phyloP scores from a whole-genome alignment of 2,888 invertebrate genomes.

The Mesorhabditis sp. region DNA sequence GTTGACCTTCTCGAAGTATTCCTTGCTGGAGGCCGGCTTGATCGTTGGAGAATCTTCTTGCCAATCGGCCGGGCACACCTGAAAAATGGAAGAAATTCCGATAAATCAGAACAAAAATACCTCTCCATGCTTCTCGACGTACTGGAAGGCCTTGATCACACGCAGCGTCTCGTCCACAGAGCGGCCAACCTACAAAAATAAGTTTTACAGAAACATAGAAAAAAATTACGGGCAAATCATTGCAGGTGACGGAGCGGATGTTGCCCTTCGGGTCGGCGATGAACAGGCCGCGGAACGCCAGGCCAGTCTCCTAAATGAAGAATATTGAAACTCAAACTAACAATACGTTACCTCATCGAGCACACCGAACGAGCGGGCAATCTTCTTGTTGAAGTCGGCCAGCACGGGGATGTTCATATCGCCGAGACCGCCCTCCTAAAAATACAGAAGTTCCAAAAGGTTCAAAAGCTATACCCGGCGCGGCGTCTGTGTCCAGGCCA shows the following conservation, averaged over 20 bases:
- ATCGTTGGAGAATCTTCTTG: slow-evolving; percentile 79
- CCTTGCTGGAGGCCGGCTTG: slow-evolving; percentile 78
- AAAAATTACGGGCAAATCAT: slow-evolving; percentile 61
- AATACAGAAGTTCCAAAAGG: slow-evolving; percentile 8
- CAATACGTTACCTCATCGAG: slow-evolving; percentile 67
- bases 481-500: slow-evolving; percentile 85
- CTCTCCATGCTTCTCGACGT: slow-evolving; percentile 63
- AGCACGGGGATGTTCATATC: slow-evolving; percentile 79
- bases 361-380: slow-evolving; percentile 80
- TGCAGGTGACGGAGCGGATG: slow-evolving; percentile 62
- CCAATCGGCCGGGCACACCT: slow-evolving; percentile 92
- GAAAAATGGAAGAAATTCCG: background rate
- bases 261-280: slow-evolving; percentile 62
- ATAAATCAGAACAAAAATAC: slow-evolving; percentile 42
- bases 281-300: slow-evolving; percentile 60
- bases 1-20: slow-evolving; percentile 71
- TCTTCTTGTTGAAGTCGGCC: slow-evolving; percentile 82
- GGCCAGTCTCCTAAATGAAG: slow-evolving; percentile 33
- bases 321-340: background rate
- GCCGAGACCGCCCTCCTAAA: slow-evolving; percentile 82
- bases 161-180: slow-evolving; percentile 64
- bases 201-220: background rate
- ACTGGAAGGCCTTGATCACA: slow-evolving; percentile 62
- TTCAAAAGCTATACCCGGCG: background rate
- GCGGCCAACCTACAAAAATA: slow-evolving; percentile 58